phyloP scores from a whole-genome alignment of 2,113 vertebrate species.

The Rhabdomys dilectus region DNA sequence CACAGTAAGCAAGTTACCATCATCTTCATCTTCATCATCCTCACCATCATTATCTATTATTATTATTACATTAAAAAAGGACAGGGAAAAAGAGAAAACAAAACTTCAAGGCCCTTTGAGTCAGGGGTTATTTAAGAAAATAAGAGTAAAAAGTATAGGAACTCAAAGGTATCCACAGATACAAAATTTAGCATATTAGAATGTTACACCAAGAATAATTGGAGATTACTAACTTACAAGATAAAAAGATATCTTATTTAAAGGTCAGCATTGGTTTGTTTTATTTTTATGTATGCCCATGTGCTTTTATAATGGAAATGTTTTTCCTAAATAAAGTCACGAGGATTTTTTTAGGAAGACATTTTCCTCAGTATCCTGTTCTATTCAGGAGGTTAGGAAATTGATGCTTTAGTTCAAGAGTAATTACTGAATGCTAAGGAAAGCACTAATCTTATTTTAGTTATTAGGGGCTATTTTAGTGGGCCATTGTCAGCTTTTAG shows the following conservation, averaged over 20 bases:
- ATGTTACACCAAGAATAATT: neutral
- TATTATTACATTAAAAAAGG: neutral
- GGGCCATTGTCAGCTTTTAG: neutral
- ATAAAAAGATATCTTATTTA: neutral
- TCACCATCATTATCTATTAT: neutral
- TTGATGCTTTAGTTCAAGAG: neutral
- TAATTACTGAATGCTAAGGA: neutral
- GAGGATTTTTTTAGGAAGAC: neutral
- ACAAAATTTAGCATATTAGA: neutral
- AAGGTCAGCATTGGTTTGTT: neutral
- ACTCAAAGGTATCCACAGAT: conserved; percentile 19
- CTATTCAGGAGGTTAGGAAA: neutral
- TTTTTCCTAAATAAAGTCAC: neutral
- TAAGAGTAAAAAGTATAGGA: conserved; percentile 18
- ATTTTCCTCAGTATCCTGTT: neutral
- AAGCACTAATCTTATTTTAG: neutral
- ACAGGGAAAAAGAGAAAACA: neutral
- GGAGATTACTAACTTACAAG: neutral
- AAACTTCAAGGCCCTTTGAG: neutral
- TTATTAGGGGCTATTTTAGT: neutral
- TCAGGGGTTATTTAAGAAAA: conserved; percentile 57
- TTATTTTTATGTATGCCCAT: neutral
- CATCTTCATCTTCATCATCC: neutral
- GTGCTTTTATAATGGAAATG: neutral
- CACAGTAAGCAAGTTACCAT: neutral